phyloP scores from a whole-genome alignment of 2,797 vertebrate genomes.

The Catharus ustulatus region DNA sequence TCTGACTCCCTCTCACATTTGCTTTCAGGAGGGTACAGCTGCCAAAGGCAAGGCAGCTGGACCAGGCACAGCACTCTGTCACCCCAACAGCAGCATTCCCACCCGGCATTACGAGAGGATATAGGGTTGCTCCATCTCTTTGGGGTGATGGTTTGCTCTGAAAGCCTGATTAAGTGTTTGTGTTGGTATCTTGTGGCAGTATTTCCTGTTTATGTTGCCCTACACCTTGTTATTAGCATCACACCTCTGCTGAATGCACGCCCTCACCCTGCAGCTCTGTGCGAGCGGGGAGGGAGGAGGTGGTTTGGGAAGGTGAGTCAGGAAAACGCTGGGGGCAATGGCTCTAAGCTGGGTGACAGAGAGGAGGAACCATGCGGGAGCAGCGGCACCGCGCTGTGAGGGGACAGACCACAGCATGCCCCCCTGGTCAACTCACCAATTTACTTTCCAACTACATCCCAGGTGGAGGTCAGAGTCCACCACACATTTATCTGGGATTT shows the following conservation, averaged over 20 bases:
- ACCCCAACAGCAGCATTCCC: fast-evolving
- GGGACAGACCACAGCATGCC: background rate
- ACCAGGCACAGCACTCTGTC: background rate
- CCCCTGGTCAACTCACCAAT: background rate
- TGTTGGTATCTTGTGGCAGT: background rate
- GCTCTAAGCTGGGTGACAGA: background rate
- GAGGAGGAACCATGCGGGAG: background rate
- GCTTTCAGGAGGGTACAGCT: background rate
- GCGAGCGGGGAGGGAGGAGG: fast-evolving
- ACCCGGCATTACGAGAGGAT: background rate
- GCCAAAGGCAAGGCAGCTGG: background rate
- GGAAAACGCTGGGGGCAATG: fast-evolving
- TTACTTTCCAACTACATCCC: background rate
- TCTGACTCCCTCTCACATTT: background rate
- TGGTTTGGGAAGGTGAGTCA: conserved; percentile 1
- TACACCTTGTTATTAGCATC: background rate
- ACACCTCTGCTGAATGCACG: background rate
- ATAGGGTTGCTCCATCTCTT: background rate
- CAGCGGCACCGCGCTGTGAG: fast-evolving
- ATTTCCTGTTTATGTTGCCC: conserved; percentile 49
- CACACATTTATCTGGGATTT: background rate
- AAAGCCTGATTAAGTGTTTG: background rate
- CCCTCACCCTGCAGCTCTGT: background rate
- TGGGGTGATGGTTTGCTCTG: background rate
- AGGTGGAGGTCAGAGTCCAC: background rate